Percentiles rank a stretch among this genome's conserved stretches.
These are phyloP conservation scores for Pelagia noctiluca DNA, from an alignment of 30 jellyfish, hydroid and myxozoan species.

Conservation along the genomic window DNA sequence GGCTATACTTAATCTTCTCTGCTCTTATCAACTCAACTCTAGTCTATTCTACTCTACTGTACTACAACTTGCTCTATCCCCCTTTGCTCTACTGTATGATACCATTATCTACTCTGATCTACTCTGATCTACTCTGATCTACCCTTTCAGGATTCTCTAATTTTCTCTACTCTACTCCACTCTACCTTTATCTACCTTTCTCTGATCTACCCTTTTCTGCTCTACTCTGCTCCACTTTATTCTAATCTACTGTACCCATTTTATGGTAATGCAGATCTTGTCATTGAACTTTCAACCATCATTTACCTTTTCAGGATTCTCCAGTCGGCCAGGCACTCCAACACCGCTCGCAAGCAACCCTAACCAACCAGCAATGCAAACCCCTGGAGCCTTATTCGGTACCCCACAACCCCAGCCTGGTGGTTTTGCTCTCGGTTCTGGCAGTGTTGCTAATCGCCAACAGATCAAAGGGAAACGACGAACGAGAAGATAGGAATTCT, in stretches of 20 bases:
- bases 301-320: background rate
- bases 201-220: background rate
- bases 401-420: constrained; percentile 13
- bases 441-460: background rate
- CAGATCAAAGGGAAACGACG: constrained; percentile 6
- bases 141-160: background rate
- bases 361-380: background rate
- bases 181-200: background rate
- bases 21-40: background rate
- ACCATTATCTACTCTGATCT: background rate
- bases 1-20: background rate
- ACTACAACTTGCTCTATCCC: background rate
- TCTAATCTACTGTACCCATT: background rate
- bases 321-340: constrained; percentile 16
- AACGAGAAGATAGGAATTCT: background rate
- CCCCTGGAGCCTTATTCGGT: background rate
- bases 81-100: background rate
- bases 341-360: background rate
- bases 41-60: background rate
- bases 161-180: background rate
- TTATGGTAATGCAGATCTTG: background rate
- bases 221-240: background rate
- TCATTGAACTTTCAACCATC: background rate
- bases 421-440: constrained; percentile 8
- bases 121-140: background rate